Conservation (phyloP, 2,888 invertebrate species). For the Tupiocoris notatus region DNA sequence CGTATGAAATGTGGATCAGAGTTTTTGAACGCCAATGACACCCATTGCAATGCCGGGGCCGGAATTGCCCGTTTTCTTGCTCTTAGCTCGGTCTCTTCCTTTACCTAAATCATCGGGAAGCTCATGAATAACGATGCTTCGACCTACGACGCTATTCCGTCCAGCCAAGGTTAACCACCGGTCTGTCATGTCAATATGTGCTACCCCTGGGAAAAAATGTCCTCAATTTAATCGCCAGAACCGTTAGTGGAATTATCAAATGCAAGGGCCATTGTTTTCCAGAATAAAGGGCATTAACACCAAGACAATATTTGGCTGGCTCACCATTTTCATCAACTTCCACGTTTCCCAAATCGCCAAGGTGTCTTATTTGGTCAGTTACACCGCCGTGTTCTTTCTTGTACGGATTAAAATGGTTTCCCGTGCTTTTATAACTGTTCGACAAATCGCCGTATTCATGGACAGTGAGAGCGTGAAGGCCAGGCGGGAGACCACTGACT, state of each 20-base stretch:
- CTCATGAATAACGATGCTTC: conserved; percentile 12
- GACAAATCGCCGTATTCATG: conserved; percentile 96
- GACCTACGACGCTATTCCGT: conserved; percentile 18
- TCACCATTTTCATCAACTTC: conserved; percentile 11
- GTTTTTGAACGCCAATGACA: conserved; percentile 21
- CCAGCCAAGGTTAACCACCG: conserved; percentile 9
- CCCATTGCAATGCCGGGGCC: conserved; percentile 21
- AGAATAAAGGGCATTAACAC: too few relatives aligned
- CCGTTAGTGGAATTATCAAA: background rate
- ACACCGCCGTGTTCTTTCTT: conserved; percentile 31
- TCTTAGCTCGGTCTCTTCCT: background rate
- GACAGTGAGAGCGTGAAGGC: conserved; percentile 86
- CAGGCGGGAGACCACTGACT: conserved; percentile 73
- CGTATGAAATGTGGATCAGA: background rate
- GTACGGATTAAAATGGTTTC: conserved; percentile 23
- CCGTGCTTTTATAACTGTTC: conserved; percentile 58
- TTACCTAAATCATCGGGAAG: conserved; percentile 21
- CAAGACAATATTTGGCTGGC: too few relatives aligned
- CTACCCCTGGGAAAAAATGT: conserved; percentile 10
- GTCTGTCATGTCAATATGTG: conserved; percentile 19
- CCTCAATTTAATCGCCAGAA: background rate
- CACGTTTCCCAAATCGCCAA: conserved; percentile 30
- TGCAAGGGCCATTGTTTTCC: too few relatives aligned
- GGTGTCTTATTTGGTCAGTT: conserved; percentile 20
- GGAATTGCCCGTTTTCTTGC: conserved; percentile 19